phyloP scores from a whole-genome alignment of 2,113 vertebrate species.

The Eidolon helvum region DNA sequence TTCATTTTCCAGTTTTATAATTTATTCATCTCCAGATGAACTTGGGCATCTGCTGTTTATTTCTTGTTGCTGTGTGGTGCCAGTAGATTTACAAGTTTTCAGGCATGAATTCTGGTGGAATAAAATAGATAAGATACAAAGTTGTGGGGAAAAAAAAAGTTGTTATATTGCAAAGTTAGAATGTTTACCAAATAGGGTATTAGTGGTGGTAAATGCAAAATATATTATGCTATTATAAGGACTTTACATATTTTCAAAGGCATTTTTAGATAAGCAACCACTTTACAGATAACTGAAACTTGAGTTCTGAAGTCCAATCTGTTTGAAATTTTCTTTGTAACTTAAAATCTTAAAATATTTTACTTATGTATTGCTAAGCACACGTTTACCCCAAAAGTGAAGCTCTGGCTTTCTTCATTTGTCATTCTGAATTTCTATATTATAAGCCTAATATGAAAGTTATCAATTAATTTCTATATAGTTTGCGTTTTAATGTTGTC shows the following conservation, averaged over 20 bases:
- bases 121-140: not conserved
- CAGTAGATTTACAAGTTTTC: not conserved
- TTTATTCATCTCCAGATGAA: conserved; percentile 19
- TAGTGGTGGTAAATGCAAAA: not conserved
- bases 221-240: not conserved
- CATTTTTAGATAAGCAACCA: not conserved
- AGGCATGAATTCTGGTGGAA: not conserved
- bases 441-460: not conserved
- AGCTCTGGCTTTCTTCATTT: not conserved
- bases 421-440: not conserved
- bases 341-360: conserved; percentile 17
- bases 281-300: not conserved
- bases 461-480: not conserved
- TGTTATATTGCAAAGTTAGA: not conserved
- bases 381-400: not conserved
- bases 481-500: not conserved
- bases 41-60: not conserved
- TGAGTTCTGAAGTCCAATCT: not conserved
- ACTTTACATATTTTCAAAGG: not conserved
- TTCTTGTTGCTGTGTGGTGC: not conserved
- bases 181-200: not conserved
- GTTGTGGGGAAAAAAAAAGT: not conserved
- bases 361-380: not conserved
- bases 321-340: not conserved
- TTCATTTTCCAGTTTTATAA: not conserved